Conservation (phyloP, 2,797 vertebrate genomes). For the Gastrophryne carolinensis region DNA sequence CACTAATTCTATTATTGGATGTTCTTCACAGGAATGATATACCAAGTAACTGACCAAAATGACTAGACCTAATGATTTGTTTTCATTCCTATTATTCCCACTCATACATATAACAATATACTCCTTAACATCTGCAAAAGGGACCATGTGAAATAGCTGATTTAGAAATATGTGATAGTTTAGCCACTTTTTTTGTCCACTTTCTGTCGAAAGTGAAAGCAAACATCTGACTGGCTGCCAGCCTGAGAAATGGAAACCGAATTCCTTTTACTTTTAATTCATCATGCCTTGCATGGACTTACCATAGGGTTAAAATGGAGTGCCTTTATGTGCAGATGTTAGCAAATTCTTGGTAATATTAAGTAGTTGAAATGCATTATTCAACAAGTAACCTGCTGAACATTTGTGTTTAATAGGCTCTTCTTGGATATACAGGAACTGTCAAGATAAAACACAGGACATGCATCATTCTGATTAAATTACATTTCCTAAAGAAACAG, state of each 20-base stretch:
- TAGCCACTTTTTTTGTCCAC: too few species aligned
- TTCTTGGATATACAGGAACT: constrained; percentile 64
- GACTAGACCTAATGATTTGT: too few species aligned
- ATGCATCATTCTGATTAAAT: constrained; percentile 70
- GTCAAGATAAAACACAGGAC: constrained; percentile 67
- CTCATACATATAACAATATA: too few species aligned
- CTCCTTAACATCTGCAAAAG: too few species aligned
- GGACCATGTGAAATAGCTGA: too few species aligned
- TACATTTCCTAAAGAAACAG: constrained; percentile 60
- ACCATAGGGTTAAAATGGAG: constrained; percentile 26
- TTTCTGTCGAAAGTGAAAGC: background rate
- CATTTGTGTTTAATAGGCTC: constrained; percentile 63
- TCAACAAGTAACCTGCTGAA: constrained; percentile 69
- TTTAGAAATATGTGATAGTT: too few species aligned
- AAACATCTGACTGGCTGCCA: background rate
- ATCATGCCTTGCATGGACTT: background rate
- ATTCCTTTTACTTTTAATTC: background rate
- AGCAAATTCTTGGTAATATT: constrained; percentile 66
- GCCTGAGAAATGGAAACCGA: background rate
- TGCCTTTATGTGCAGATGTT: constrained; percentile 65
- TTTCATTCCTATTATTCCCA: too few species aligned
- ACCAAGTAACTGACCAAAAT: constrained; percentile 50
- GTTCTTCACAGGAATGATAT: constrained; percentile 32
- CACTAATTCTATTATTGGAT: constrained; percentile 47
- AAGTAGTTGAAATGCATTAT: constrained; percentile 71